Base-by-base conservation (phyloP, 2,113 vertebrate genomes). In the Platysteira castanea region DNA sequence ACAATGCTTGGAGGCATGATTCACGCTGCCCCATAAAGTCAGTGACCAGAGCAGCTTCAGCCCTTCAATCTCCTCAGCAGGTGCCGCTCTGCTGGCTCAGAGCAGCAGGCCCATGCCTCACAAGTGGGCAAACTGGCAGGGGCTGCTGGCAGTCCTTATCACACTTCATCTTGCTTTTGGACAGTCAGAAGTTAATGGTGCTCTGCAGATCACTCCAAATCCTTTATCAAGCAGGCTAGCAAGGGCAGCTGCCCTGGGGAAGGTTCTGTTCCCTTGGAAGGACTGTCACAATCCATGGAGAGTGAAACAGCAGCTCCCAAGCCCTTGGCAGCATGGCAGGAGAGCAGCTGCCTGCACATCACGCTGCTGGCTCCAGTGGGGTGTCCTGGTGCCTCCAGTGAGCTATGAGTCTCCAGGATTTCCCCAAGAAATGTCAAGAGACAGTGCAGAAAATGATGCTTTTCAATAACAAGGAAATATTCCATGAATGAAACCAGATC, bases 381-480 rank as follows among this genome's bases (percentile, higher is more conserved):
- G 37, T 60, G 37, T 79, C 78, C 87, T 35, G 61, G 74, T 84
- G 82, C 47, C 95, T 90, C 33, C 3, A 63, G 80, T 20, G 68
- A 90, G 79, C 59, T 18, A 20, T 0, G 6, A 95, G 87, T 6
- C 85, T 92, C 92, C 93, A 96, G 90, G 88, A 90, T 84, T 95
- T 86, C 90, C 90, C 95, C 75, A 60, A 60, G 73, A 84, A 90
- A 92, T 3, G 35, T 74, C 93, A 90, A 57, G 93, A 82, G 93
- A 87, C 68, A 22, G 76, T 22, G 60, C 86, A 88, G 85, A 96
- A 95, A 93, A 96, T 5, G 84, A 88, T 71, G 95, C 90, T 97
- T 96, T 97, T 92, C 95, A 97, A 94, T 94, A 96, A 96, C 88
- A 94, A 96, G 95, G 93, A 96, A 97, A 95, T 84, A 95, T 54